Percentiles rank a stretch among this genome's conserved stretches.
phyloP scores from a whole-genome alignment of 2,797 vertebrate species.

The Steatocranus sp. region DNA sequence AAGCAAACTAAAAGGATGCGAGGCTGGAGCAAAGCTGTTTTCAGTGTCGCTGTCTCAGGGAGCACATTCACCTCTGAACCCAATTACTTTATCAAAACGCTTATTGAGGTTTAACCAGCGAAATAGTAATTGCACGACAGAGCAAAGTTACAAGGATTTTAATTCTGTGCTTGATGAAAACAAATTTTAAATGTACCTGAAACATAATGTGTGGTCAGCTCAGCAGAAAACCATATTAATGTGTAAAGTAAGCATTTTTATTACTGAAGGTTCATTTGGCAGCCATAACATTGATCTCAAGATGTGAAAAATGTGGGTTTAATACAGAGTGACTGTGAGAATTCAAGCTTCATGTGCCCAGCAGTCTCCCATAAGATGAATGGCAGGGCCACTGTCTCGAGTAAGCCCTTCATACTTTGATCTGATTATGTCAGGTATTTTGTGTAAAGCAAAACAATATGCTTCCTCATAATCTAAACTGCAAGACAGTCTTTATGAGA shows the following conservation, averaged over 20 bases:
- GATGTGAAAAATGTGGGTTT: neutral
- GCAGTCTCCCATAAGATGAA: neutral
- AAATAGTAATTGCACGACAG: neutral
- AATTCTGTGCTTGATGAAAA: neutral
- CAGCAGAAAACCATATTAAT: neutral
- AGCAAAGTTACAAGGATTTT: neutral
- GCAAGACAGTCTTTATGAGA: neutral
- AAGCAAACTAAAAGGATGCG: neutral
- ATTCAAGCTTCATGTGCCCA: neutral
- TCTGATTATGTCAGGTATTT: neutral
- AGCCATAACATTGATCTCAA: neutral
- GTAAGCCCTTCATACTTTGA: neutral
- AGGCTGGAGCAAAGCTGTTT: neutral
- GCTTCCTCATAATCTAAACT: neutral
- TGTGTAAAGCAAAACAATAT: neutral
- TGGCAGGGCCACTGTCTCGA: neutral
- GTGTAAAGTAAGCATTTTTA: neutral
- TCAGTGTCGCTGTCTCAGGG: neutral
- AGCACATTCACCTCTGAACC: conserved; percentile 45
- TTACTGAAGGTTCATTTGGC: neutral
- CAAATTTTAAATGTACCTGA: neutral
- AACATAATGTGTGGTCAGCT: neutral
- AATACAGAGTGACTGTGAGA: neutral
- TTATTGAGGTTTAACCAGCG: neutral
- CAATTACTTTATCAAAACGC: conserved; percentile 39